A percentile compares a stretch with the other conserved stretches of the same genome.
phyloP scores from a whole-genome alignment of 2,113 vertebrate genomes.

The Ameiurus melas region DNA sequence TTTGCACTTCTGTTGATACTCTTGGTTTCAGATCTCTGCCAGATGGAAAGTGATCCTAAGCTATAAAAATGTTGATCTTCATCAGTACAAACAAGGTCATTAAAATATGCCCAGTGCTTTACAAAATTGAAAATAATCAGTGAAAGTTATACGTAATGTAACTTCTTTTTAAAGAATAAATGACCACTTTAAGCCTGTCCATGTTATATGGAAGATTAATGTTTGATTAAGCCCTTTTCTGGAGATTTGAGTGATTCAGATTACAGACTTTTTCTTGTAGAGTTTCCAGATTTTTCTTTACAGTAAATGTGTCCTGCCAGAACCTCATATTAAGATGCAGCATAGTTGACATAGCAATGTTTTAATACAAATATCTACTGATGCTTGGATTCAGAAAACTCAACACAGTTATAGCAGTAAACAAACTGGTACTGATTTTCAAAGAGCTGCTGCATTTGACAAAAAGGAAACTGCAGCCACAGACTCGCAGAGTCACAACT shows the following conservation, averaged over 20 bases:
- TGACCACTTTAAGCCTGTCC: not conserved
- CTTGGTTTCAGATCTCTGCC: not conserved
- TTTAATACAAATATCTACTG: not conserved
- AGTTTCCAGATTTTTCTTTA: not conserved
- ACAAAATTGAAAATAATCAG: not conserved
- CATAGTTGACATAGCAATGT: not conserved
- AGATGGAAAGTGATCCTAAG: not conserved
- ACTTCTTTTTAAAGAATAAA: not conserved
- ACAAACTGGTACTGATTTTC: too few species aligned
- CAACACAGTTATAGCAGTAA: not conserved
- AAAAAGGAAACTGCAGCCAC: slow-evolving; percentile 7
- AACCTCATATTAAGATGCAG: not conserved
- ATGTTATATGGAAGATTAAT: not conserved
- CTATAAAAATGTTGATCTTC: not conserved
- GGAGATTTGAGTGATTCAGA: not conserved
- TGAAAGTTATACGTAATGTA: not conserved
- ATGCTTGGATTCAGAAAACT: not conserved
- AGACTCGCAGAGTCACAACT: not conserved
- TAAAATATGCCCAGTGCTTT: not conserved
- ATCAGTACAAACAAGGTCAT: not conserved
- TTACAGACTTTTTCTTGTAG: not conserved
- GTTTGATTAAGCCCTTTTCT: not conserved
- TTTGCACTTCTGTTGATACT: not conserved
- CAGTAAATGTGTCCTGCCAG: not conserved
- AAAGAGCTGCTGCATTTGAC: not conserved